Evolutionary conservation across 2,888 invertebrate species (phyloP).

Genomic region (Stenoptilia bipunctidactyla): DNA sequence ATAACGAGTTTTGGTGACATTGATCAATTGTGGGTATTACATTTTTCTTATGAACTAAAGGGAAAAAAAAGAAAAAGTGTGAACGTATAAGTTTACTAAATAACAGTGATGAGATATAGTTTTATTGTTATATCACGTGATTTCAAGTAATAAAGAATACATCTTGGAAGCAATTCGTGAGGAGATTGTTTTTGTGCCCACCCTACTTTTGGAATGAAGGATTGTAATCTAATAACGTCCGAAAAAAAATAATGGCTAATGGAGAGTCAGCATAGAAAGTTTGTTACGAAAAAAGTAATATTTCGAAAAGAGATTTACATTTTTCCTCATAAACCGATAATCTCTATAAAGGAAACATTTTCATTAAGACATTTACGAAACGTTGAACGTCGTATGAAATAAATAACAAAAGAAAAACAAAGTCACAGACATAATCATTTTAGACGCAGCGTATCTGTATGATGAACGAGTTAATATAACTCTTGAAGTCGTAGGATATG

Average conservation of each 20-base stretch:
- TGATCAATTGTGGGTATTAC: slow-evolving; percentile 55
- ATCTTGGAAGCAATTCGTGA: slow-evolving; percentile 10
- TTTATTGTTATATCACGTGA: slow-evolving; percentile 65
- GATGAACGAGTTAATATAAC: too few relatives aligned
- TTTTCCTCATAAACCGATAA: too few relatives aligned
- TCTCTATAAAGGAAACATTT: too few relatives aligned
- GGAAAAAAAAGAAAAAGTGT: slow-evolving; percentile 45
- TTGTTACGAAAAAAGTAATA: not conserved
- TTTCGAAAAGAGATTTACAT: not conserved
- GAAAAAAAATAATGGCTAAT: not conserved
- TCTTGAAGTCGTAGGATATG: not conserved
- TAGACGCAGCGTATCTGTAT: too few relatives aligned
- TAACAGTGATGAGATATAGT: slow-evolving; percentile 60
- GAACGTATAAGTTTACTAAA: slow-evolving; percentile 47
- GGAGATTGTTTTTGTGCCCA: slow-evolving; percentile 7
- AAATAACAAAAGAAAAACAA: too few relatives aligned
- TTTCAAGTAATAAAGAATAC: slow-evolving; percentile 50
- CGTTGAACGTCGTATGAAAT: too few relatives aligned
- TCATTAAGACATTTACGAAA: too few relatives aligned
- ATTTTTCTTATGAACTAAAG: slow-evolving; percentile 43
- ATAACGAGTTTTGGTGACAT: slow-evolving; percentile 54
- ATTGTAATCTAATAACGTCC: slow-evolving; percentile 31
- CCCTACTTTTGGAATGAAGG: slow-evolving; percentile 30
- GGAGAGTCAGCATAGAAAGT: not conserved
- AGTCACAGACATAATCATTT: too few relatives aligned